A percentile compares a stretch with the other conserved stretches of the same genome.
phyloP scores from a whole-genome alignment of 2,113 vertebrate species.

The Vidua chalybeata region DNA sequence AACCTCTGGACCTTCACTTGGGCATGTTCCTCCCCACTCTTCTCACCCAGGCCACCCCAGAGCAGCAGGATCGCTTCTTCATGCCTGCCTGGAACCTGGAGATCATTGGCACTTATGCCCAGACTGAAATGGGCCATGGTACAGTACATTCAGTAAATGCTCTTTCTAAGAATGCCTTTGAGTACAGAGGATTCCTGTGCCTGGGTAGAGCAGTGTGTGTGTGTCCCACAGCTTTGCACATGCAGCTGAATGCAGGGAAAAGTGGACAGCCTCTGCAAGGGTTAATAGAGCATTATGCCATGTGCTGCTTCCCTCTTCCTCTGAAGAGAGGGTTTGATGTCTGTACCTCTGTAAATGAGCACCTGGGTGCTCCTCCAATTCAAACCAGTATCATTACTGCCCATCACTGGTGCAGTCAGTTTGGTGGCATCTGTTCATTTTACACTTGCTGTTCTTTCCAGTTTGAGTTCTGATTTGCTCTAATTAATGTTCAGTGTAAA shows the following conservation, averaged over 20 bases:
- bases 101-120: conserved; percentile 98
- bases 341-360: not conserved
- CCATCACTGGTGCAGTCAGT: not conserved
- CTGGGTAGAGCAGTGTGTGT: not conserved
- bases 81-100: conserved; percentile 96
- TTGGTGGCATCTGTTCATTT: not conserved
- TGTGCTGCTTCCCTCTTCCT: not conserved
- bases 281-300: not conserved
- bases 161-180: conserved; percentile 53
- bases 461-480: not conserved
- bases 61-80: conserved; percentile 97
- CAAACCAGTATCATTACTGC: not conserved
- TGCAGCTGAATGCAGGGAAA: not conserved
- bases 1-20: conserved; percentile 95
- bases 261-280: not conserved
- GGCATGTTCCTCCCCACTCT: conserved; percentile 99
- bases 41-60: conserved; percentile 93
- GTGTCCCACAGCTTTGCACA: accelerated
- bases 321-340: not conserved
- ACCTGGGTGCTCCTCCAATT: not conserved
- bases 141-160: conserved; percentile 74
- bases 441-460: not conserved
- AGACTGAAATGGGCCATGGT: conserved; percentile 99
- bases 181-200: not conserved
- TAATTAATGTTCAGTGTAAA: not conserved